Base-by-base conservation (phyloP, 2,888 invertebrate genomes). In the Dicycla oo region DNA sequence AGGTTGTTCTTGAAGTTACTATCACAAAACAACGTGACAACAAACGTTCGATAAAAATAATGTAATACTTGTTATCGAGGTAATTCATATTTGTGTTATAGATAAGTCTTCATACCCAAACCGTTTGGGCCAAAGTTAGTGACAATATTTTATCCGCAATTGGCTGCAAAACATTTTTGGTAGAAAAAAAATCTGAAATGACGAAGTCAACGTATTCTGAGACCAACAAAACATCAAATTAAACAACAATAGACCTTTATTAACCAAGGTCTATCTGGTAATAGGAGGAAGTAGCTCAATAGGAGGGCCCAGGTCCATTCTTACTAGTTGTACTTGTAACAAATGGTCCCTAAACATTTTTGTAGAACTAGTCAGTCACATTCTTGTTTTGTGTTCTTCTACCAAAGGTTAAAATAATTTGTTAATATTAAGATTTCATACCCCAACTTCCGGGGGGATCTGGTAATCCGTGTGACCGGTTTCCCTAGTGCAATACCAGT, bases 221-320 rank as follows among this genome's bases (percentile, higher is more conserved):
- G 20, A 58, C 5, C 47, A 47, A 47, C 26, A 47, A 10, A 34
- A 43, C 34, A 43, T 26, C 20, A 4, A 23, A 40, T 20, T 26
- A 15, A 1, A 49, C 51, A 30, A 73, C 26, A 66, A 69, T 64
- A 60, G 69, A 66, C 10, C 45, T 79, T 53, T 60, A 77, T 57
- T 66, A 56, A 45, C 38, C 62, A 78, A 78, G 64, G 75, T 75
- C 65, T 62, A 43, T 60, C 40, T 47, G 40, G 60, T 73, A 81
- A 81, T 64, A 20, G 60, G 51, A 75, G 83, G 81, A 78, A 83
- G 67, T 64, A 20, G 54, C 64, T 67, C 60, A 62, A 72, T 65
- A 67, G 58, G 61, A 66, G 66, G 65, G 68, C 71, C 34, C 56
- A 53, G 62, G 51, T 40, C 38, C n/a, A 80, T 62, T 80, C 53